Conservation (phyloP, 2,113 vertebrate species). For the Hucho hucho region DNA sequence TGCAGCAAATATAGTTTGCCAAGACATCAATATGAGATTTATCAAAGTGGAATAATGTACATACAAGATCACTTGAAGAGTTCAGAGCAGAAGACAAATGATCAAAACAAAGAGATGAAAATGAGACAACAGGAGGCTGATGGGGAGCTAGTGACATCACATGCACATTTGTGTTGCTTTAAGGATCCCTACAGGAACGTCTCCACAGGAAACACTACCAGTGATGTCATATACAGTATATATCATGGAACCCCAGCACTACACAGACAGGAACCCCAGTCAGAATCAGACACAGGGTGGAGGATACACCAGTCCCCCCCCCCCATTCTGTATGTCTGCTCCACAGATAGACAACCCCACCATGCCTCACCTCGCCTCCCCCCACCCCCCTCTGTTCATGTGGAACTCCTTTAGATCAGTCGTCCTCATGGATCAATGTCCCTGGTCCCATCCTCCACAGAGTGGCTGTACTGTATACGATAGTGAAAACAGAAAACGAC, state of each 20-base stretch:
- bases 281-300: background rate
- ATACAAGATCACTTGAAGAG: conserved; percentile 49
- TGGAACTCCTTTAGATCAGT: background rate
- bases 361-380: background rate
- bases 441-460: conserved; percentile 17
- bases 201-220: conserved; percentile 63
- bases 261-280: background rate
- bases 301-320: background rate
- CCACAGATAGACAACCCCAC: conserved; percentile 5
- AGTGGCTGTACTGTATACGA: conserved; percentile 8
- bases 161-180: conserved; percentile 49
- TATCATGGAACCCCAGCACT: background rate
- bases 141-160: conserved; percentile 28
- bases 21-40: conserved; percentile 55
- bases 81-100: conserved; percentile 47
- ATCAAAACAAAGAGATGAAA: conserved; percentile 49
- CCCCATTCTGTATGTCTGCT: conserved; percentile 6
- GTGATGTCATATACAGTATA: conserved; percentile 41
- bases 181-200: conserved; percentile 49
- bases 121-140: conserved; percentile 23
- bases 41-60: conserved; percentile 71
- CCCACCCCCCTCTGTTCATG: background rate
- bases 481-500: background rate
- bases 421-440: background rate
- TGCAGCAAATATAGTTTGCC: conserved; percentile 67